Percentiles rank a stretch among this genome's conserved stretches.
These are phyloP conservation scores for Sycobia sp. DNA, from an alignment of 1,140 invertebrate species.

Conservation along the genomic window DNA sequence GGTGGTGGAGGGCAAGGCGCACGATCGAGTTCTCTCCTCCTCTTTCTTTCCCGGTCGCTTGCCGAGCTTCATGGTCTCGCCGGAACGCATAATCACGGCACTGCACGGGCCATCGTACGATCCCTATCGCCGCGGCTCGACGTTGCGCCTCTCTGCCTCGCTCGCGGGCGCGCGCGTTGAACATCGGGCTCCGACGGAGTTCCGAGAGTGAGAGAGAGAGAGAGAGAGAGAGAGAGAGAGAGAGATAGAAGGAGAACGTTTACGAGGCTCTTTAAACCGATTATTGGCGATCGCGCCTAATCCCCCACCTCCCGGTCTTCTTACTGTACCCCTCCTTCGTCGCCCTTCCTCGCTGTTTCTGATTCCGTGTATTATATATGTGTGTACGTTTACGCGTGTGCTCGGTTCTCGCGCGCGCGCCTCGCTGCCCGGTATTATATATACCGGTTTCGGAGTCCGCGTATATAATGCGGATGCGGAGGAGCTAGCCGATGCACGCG, in stretches of 20 bases:
- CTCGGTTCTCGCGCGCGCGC: too few species aligned
- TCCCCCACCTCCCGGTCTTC: not conserved
- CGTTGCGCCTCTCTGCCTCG: too few species aligned
- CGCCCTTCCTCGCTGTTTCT: too few species aligned
- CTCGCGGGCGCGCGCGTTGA: not conserved
- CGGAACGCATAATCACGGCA: conserved; percentile 5
- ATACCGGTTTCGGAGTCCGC: too few species aligned
- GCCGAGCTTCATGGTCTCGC: not conserved
- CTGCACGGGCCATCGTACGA: conserved; percentile 3
- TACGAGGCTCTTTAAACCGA: conserved; percentile 38
- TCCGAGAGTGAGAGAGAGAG: conserved; percentile 26
- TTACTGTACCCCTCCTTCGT: too few species aligned
- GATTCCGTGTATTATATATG: too few species aligned
- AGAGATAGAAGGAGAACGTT: too few species aligned
- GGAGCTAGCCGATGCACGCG: too few species aligned
- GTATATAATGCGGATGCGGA: too few species aligned
- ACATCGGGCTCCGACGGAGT: conserved; percentile 24
- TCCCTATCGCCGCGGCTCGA: too few species aligned
- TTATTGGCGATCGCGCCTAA: conserved; percentile 35
- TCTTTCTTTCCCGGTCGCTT: not conserved
- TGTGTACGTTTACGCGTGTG: not conserved
- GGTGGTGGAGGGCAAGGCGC: not conserved
- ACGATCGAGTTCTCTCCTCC: not conserved
- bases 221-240: too few species aligned
- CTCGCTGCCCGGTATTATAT: too few species aligned